phyloP scores from a whole-genome alignment of 2,888 invertebrate species.

The Aleiodes leptofemur region DNA sequence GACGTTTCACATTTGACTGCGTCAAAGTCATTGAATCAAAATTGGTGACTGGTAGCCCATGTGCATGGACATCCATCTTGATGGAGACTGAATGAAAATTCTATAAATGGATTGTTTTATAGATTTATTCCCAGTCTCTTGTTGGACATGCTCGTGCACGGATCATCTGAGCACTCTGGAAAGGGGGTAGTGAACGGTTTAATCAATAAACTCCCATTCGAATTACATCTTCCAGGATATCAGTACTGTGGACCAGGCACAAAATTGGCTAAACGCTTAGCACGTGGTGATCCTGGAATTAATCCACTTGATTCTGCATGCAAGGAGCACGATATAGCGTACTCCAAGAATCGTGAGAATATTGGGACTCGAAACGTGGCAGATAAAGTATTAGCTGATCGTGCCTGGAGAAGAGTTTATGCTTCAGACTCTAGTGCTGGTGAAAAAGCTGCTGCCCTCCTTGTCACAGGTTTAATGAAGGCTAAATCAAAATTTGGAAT shows the following conservation, averaged over 20 bases:
- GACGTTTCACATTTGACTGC: too few relatives aligned
- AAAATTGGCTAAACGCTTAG: constrained; percentile 59
- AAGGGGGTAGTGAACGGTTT: constrained; percentile 35
- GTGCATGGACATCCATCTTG: not conserved
- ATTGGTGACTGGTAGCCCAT: not conserved
- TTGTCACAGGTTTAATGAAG: constrained; percentile 65
- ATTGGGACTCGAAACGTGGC: constrained; percentile 45
- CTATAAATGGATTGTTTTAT: not conserved
- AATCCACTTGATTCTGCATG: constrained; percentile 65
- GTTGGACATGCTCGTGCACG: not conserved
- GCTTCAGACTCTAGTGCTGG: constrained; percentile 52
- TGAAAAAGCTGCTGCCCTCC: constrained; percentile 62
- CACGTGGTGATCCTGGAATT: constrained; percentile 3
- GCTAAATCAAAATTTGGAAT: constrained; percentile 55
- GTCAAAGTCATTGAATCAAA: not conserved
- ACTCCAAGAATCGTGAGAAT: constrained; percentile 53
- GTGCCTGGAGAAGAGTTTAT: constrained; percentile 49
- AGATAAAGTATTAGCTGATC: constrained; percentile 44
- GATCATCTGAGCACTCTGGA: constrained; percentile 10
- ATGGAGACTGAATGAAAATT: not conserved
- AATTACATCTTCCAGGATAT: too few relatives aligned
- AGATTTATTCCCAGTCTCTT: not conserved
- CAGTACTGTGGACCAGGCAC: constrained; percentile 39
- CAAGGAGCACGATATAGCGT: constrained; percentile 68
- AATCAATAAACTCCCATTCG: constrained; percentile 44